Percentiles rank a stretch among this genome's conserved stretches.
phyloP scores from a whole-genome alignment of 2,888 invertebrate species.

The Octonoba sinensis region DNA sequence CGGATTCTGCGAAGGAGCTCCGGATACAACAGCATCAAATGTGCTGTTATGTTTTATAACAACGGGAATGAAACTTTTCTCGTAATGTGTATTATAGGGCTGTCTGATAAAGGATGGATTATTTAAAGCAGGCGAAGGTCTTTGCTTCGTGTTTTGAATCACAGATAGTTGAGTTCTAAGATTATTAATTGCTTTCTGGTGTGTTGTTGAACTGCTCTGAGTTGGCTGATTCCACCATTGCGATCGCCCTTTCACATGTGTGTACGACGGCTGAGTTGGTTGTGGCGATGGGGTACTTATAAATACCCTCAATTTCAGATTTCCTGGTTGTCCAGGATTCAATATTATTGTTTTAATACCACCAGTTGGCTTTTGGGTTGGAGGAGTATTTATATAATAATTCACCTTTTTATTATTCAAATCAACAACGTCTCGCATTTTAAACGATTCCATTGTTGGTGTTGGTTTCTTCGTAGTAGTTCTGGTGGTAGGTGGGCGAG shows the following conservation, averaged over 20 bases:
- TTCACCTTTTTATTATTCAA: not conserved
- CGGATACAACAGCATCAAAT: conserved; percentile 3
- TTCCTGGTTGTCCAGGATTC: conserved; percentile 2
- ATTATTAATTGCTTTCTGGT: not conserved
- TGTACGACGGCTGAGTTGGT: not conserved
- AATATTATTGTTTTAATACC: not conserved
- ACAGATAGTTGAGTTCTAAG: conserved; percentile 3
- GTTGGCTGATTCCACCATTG: conserved; percentile 8
- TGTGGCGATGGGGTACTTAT: conserved; percentile 2
- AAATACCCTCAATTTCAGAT: not conserved
- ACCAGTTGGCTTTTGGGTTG: not conserved
- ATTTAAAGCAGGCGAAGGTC: not conserved
- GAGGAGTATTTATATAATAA: not conserved
- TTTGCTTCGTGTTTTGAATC: not conserved
- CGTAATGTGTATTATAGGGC: not conserved
- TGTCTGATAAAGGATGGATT: not conserved
- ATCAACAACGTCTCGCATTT: conserved; percentile 28
- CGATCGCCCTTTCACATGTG: not conserved
- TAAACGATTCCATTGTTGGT: conserved; percentile 37
- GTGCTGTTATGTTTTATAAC: conserved; percentile 26
- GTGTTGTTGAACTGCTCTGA: not conserved
- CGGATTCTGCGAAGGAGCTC: not conserved
- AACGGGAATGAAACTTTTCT: conserved; percentile 28
- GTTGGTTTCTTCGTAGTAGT: not conserved
- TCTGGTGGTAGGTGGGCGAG: not conserved